A percentile compares a stretch with the other conserved stretches of the same genome.
Evolutionary conservation across 2,797 vertebrate genomes (phyloP).

Genomic region (Protonibea diacanthus): DNA sequence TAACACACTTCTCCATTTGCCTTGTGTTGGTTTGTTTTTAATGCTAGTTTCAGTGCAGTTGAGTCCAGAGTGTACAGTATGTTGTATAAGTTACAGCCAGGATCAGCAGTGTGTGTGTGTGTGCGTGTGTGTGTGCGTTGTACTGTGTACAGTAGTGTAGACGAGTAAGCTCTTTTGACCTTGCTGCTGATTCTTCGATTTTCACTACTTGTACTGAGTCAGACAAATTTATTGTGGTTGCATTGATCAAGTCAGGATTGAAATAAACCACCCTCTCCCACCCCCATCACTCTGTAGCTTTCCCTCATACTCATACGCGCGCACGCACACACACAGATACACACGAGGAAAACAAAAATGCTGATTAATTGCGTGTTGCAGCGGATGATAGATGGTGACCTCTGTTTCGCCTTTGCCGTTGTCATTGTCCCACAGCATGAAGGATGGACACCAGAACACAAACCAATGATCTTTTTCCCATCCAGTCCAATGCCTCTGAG

Average conservation of each 20-base stretch:
- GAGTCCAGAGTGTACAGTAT: not conserved
- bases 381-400: constrained; percentile 73
- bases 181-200: constrained; percentile 55
- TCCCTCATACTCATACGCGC: constrained; percentile 2
- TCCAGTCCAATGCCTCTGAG: constrained; percentile 67
- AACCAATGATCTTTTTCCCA: constrained; percentile 74
- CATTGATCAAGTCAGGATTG: constrained; percentile 62
- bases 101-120: not conserved
- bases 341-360: constrained; percentile 46
- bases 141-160: constrained; percentile 1
- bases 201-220: constrained; percentile 48
- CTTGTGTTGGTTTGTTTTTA: not conserved
- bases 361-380: constrained; percentile 62
- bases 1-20: too few relatives aligned
- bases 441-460: constrained; percentile 69
- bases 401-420: constrained; percentile 71
- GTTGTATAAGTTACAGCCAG: not conserved
- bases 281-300: constrained; percentile 16
- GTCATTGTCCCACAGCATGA: constrained; percentile 71
- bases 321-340: not conserved
- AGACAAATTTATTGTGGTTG: constrained; percentile 42
- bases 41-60: too few relatives aligned
- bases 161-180: constrained; percentile 49
- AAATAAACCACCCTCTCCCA: constrained; percentile 43
- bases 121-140: constrained; percentile 2